Conservation (phyloP, 2,888 invertebrate genomes). For the Cosmopolites sordidus region DNA sequence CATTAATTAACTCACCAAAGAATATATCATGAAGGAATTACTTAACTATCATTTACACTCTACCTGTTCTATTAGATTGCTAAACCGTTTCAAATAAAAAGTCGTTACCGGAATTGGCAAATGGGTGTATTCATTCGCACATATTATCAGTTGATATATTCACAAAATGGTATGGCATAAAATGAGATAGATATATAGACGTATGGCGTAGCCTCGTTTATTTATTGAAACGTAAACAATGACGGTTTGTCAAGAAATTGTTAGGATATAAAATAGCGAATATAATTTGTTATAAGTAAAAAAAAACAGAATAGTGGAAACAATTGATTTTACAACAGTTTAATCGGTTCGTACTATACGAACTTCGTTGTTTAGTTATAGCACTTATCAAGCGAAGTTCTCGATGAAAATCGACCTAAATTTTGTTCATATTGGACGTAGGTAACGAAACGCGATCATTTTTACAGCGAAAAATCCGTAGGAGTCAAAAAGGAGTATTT, state of each 20-base stretch:
- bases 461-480: conserved; percentile 22
- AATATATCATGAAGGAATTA: too few relatives aligned
- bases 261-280: not conserved
- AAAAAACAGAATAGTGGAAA: not conserved
- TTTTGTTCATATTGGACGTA: conserved; percentile 13
- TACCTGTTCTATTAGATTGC: not conserved
- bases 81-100: conserved; percentile 1
- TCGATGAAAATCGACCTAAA: conserved; percentile 9
- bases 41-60: too few relatives aligned
- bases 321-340: not conserved
- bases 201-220: conserved; percentile 1
- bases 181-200: too few relatives aligned
- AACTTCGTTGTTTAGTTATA: not conserved
- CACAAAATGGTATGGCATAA: too few relatives aligned
- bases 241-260: conserved; percentile 10
- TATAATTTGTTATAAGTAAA: not conserved
- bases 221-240: conserved; percentile 12
- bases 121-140: not conserved
- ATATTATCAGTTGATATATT: too few relatives aligned
- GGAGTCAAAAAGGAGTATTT: conserved; percentile 27
- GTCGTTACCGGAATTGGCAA: not conserved
- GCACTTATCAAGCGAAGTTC: not conserved
- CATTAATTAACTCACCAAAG: too few relatives aligned
- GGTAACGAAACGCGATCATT: conserved; percentile 23
- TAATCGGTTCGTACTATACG: not conserved